phyloP scores from a whole-genome alignment of 1,140 invertebrate genomes.

The Aphis gossypii region DNA sequence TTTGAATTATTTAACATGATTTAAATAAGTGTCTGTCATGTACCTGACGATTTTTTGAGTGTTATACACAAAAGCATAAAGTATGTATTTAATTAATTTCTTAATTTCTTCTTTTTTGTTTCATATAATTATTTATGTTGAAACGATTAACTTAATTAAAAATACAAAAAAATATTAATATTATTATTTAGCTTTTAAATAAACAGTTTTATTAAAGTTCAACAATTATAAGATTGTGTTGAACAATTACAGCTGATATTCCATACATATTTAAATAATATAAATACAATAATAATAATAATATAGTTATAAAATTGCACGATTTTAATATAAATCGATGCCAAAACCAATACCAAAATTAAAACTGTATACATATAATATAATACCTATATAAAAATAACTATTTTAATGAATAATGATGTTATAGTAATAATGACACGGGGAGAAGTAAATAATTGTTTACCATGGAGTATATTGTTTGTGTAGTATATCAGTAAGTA shows the following conservation, averaged over 20 bases:
- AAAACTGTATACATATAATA: not conserved
- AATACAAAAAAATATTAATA: too few relatives aligned
- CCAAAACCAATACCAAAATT: not conserved
- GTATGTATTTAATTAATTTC: not conserved
- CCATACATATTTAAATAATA: too few relatives aligned
- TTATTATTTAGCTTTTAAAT: too few relatives aligned
- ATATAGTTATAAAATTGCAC: not conserved
- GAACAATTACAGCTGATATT: too few relatives aligned
- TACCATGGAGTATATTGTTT: too few relatives aligned
- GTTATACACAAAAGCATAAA: not conserved
- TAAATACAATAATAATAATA: too few relatives aligned
- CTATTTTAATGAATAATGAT: too few relatives aligned
- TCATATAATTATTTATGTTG: not conserved
- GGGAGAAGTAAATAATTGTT: too few relatives aligned
- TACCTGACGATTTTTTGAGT: not conserved
- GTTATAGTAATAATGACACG: too few relatives aligned
- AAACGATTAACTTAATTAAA: not conserved
- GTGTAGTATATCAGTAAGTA: too few relatives aligned
- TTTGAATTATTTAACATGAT: not conserved
- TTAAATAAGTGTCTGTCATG: not conserved
- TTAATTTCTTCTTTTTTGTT: not conserved
- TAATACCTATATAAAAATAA: not conserved
- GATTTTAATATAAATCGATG: not conserved
- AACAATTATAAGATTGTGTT: too few relatives aligned
- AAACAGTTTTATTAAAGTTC: too few relatives aligned